phyloP scores from a whole-genome alignment of 1,140 invertebrate species.

The Lucilia sericata region DNA sequence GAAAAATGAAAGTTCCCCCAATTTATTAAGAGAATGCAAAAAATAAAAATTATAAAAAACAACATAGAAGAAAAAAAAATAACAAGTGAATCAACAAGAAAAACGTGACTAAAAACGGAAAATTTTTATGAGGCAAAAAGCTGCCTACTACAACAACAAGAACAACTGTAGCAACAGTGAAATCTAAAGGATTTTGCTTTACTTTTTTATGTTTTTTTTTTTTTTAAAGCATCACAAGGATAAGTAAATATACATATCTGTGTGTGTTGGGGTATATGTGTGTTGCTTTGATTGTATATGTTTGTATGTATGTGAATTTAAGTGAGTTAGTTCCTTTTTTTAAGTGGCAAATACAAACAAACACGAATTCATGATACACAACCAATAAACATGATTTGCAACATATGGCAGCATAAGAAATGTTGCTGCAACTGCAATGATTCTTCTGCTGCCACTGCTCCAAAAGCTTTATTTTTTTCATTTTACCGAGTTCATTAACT shows the following conservation, averaged over 20 bases:
- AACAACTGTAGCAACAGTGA: not conserved
- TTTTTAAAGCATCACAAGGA: constrained; percentile 20
- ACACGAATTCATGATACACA: constrained; percentile 13
- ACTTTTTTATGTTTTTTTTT: not conserved
- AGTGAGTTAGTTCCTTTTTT: not conserved
- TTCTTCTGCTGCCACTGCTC: not conserved
- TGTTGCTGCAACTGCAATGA: not conserved
- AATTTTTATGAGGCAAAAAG: constrained; percentile 23
- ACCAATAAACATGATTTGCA: constrained; percentile 29
- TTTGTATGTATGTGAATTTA: not conserved
- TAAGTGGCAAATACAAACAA: constrained; percentile 19
- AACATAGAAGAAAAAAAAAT: constrained; percentile 18
- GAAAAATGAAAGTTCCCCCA: constrained; percentile 41
- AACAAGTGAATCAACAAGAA: constrained; percentile 35
- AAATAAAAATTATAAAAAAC: not conserved
- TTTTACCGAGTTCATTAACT: constrained; percentile 7
- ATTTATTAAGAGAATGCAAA: constrained; percentile 26
- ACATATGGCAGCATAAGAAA: constrained; percentile 23
- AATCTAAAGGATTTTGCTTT: not conserved
- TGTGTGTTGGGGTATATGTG: not conserved
- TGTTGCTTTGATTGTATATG: not conserved
- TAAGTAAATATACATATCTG: constrained; percentile 11
- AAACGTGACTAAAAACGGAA: constrained; percentile 23
- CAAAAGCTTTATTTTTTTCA: not conserved
- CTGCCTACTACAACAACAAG: not conserved